Percentiles rank a stretch among this genome's conserved stretches.
Evolutionary conservation across 2,113 vertebrate genomes (phyloP).

Genomic region (Varanus salvator): DNA sequence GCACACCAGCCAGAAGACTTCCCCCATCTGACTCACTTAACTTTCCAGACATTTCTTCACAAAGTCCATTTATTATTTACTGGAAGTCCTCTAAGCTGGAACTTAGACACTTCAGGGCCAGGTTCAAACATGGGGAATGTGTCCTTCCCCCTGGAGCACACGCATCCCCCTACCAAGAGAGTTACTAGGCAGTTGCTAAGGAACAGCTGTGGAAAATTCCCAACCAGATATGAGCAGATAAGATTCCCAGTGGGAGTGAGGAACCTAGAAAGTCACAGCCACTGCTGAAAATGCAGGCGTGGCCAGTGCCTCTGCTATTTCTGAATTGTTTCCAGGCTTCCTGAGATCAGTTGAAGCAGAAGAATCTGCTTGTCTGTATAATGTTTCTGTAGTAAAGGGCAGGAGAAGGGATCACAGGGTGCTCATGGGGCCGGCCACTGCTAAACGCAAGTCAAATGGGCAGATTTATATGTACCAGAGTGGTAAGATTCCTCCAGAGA

Average conservation of each 20-base stretch:
- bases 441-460: not conserved
- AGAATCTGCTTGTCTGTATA: not conserved
- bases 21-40: too few species aligned
- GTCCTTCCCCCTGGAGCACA: not conserved
- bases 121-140: not conserved
- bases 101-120: not conserved
- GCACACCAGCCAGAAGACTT: too few species aligned
- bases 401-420: rapidly evolving
- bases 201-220: not conserved
- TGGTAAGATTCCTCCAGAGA: not conserved
- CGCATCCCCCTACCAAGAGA: not conserved
- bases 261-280: not conserved
- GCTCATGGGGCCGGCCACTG: not conserved
- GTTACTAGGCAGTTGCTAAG: not conserved
- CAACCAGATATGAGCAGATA: not conserved
- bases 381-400: not conserved
- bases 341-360: not conserved
- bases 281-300: not conserved
- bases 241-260: constrained; percentile 3
- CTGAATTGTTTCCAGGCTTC: not conserved
- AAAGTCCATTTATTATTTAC: not conserved
- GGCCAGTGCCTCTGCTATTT: not conserved
- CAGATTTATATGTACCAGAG: not conserved
- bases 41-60: too few species aligned
- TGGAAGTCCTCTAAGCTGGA: not conserved